Evolutionary conservation across 1,140 invertebrate genomes (phyloP), one percentile per base, ranked within the genome.

Genomic region (Bombus confusus): DNA sequence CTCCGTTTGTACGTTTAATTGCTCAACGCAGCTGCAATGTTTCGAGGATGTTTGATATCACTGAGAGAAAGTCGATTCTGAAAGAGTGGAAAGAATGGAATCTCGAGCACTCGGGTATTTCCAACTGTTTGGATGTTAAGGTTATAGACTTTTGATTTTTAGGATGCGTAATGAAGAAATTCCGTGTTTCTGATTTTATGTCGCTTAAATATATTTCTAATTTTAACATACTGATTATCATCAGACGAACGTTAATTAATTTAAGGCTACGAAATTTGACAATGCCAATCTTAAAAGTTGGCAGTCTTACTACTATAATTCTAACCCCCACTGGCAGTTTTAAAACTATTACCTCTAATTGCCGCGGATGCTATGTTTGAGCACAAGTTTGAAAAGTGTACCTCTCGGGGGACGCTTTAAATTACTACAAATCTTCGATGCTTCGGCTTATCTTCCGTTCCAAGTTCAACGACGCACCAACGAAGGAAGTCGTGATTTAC

Each of bases 401-500:
- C 9, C 4, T 47, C 52, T 31, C 39, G 15, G 3, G 75, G 59
- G 82, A 69, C 28, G 41, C 6, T 64, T 71, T 47, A 72, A 80
- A 80, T 85, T 47, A 73, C 68, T 72, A 79, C 57, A 57, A 85
- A 88, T 89, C 64, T 79, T 68, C 75, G 79, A 89, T 80, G 84
- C 43, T 68, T 59, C 75, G 74, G 74, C 87, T 89, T 89, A 89
- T 89, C 88, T 89, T 31, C 31, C 71, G 43, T 80, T 79, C 71
- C 64, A 39, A 59, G 77, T 68, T 75, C 68, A 81, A 74, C 87
- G 62, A 82, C 73, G 62, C 86, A 78, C 76, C 59, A 57, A 68
- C 66, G 31, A 69, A 74, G 76, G 72, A 64, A 88, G 43, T 66
- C 75, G 83, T 89, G 88, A 89, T 89, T 89, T 89, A 89, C 76